phyloP scores from a whole-genome alignment of 2,888 invertebrate genomes.

The Drosophila suboccidentalis region DNA sequence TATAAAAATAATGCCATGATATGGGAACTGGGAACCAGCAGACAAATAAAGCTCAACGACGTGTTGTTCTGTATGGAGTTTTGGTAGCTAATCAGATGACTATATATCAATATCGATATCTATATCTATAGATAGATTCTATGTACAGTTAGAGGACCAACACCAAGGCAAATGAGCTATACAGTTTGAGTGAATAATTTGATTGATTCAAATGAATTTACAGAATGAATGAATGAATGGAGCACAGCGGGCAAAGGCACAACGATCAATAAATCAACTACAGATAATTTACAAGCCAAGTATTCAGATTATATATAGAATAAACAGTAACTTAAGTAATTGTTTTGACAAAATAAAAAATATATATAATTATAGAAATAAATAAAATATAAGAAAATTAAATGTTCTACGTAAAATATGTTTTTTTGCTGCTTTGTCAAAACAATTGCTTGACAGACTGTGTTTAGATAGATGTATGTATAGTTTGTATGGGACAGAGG shows the following conservation, averaged over 20 bases:
- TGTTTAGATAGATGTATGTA: slow-evolving; percentile 2
- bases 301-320: slow-evolving; percentile 20
- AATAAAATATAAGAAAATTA: neutral
- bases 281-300: slow-evolving; percentile 39
- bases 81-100: slow-evolving; percentile 30
- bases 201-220: slow-evolving; percentile 24
- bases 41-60: slow-evolving; percentile 25
- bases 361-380: neutral
- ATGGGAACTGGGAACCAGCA: neutral
- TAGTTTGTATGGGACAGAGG: slow-evolving; percentile 30
- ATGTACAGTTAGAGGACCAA: slow-evolving; percentile 56
- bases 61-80: slow-evolving; percentile 56
- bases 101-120: neutral
- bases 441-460: neutral
- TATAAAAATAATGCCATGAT: neutral
- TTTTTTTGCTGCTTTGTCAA: neutral
- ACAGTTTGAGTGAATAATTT: slow-evolving; percentile 16
- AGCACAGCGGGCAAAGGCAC: slow-evolving; percentile 53
- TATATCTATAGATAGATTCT: slow-evolving; percentile 1
- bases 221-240: slow-evolving; percentile 50
- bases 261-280: slow-evolving; percentile 56
- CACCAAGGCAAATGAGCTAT: slow-evolving; percentile 56
- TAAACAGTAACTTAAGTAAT: neutral
- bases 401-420: neutral
- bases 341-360: neutral